Evolutionary conservation across 2,797 vertebrate genomes (phyloP).

Genomic region (Basileuterus tristriatus): DNA sequence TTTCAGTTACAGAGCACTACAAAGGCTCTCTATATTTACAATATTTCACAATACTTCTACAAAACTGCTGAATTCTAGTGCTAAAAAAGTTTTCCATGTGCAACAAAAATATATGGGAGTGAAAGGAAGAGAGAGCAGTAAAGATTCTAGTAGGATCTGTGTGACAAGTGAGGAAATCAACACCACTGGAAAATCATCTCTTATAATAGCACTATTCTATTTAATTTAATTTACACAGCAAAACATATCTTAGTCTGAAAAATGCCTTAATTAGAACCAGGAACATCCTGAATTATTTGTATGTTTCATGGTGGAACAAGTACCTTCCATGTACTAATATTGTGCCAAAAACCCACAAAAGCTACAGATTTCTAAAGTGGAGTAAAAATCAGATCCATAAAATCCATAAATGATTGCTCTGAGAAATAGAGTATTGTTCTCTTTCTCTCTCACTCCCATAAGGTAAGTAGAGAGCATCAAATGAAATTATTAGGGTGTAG

Average conservation of each 20-base stretch:
- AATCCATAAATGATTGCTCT: neutral
- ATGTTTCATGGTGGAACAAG: neutral
- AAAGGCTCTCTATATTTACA: neutral
- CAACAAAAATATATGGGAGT: neutral
- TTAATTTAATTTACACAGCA: conserved; percentile 19
- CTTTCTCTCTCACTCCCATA: neutral
- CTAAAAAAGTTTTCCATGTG: neutral
- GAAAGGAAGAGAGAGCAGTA: neutral
- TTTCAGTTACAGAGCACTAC: neutral
- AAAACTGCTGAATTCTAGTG: neutral
- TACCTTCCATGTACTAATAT: neutral
- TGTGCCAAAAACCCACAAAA: neutral
- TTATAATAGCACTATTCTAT: neutral
- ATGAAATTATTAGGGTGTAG: neutral
- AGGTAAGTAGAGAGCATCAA: neutral
- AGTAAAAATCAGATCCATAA: neutral
- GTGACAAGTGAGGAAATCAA: neutral
- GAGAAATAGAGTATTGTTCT: neutral
- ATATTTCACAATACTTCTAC: neutral
- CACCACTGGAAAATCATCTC: neutral
- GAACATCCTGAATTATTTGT: neutral
- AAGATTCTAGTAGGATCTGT: neutral
- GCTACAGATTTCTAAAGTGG: neutral
- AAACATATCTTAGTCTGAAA: neutral
- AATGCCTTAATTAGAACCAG: neutral